These are phyloP conservation scores for Apodemia duryi DNA, from an alignment of 2,888 invertebrate genomes.

Conservation along the genomic window DNA sequence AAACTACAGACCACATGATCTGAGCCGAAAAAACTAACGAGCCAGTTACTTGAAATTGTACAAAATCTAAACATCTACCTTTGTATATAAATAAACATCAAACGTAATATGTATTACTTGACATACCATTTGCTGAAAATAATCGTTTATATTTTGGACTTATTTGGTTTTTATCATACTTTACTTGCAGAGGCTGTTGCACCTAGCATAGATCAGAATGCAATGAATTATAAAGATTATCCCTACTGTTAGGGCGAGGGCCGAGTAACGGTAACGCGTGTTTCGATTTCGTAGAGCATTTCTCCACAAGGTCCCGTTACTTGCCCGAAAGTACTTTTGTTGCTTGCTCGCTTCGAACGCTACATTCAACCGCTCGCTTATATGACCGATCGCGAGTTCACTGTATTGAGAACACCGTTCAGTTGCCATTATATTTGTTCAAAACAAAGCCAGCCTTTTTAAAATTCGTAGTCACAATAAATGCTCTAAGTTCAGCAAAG, in stretches of 20 bases:
- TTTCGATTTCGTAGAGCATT: conserved; percentile 81
- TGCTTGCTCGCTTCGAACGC: conserved; percentile 46
- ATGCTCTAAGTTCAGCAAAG: conserved; percentile 38
- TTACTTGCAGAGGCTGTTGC: neutral
- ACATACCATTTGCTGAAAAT: no score
- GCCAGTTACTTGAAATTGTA: no score
- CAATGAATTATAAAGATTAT: conserved; percentile 63
- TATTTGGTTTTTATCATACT: neutral
- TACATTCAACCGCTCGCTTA: conserved; percentile 44
- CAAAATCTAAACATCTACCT: no score
- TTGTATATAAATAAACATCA: no score
- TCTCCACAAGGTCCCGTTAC: conserved; percentile 75
- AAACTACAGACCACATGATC: no score
- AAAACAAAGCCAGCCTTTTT: conserved; percentile 59
- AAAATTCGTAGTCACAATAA: conserved; percentile 43
- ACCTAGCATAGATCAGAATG: conserved; percentile 14
- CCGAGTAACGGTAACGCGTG: conserved; percentile 74
- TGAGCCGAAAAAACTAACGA: no score
- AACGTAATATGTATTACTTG: no score
- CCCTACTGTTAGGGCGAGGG: conserved; percentile 65
- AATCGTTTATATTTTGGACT: no score
- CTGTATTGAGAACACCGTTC: conserved; percentile 63
- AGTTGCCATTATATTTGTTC: conserved; percentile 53
- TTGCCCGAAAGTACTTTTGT: conserved; percentile 76
- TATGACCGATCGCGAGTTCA: conserved; percentile 66